Conservation (phyloP, 1,140 invertebrate species). For the Centruroides vittatus region DNA sequence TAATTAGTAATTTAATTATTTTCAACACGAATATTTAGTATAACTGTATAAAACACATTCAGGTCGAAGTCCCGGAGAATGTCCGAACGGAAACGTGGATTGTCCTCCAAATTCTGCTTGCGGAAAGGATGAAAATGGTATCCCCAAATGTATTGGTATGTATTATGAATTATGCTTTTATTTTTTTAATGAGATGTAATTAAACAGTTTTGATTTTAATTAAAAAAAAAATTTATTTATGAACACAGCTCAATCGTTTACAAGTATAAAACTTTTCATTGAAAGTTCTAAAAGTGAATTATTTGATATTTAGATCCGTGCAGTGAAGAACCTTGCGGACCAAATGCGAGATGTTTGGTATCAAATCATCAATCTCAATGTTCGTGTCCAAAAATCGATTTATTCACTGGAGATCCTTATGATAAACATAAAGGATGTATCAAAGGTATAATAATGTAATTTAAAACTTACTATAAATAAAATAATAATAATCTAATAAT, state of each 20-base stretch:
- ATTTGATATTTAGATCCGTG: constrained; percentile 18
- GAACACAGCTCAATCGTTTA: neutral
- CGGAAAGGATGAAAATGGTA: constrained; percentile 18
- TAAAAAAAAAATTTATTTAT: neutral
- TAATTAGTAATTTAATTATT: neutral
- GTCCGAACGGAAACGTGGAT: constrained; percentile 20
- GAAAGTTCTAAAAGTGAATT: neutral
- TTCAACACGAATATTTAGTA: neutral
- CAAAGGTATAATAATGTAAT: constrained; percentile 2
- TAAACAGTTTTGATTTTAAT: neutral
- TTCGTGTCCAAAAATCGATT: constrained; percentile 18
- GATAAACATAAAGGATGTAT: constrained; percentile 18
- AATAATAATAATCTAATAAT: too few species aligned
- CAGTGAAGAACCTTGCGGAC: constrained; percentile 19
- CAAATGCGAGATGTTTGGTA: constrained; percentile 19
- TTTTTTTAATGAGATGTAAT: neutral
- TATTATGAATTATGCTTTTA: constrained; percentile 1
- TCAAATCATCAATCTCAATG: constrained; percentile 20
- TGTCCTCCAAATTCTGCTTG: constrained; percentile 21
- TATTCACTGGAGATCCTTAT: constrained; percentile 21
- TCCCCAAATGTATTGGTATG: constrained; percentile 31
- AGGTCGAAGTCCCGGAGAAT: constrained; percentile 20
- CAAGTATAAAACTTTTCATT: neutral
- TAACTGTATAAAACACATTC: neutral
- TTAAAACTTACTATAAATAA: neutral